Evolutionary conservation across 2,113 vertebrate species (phyloP), one percentile per base, ranked within the genome.

Genomic region (Recurvirostra avosetta): DNA sequence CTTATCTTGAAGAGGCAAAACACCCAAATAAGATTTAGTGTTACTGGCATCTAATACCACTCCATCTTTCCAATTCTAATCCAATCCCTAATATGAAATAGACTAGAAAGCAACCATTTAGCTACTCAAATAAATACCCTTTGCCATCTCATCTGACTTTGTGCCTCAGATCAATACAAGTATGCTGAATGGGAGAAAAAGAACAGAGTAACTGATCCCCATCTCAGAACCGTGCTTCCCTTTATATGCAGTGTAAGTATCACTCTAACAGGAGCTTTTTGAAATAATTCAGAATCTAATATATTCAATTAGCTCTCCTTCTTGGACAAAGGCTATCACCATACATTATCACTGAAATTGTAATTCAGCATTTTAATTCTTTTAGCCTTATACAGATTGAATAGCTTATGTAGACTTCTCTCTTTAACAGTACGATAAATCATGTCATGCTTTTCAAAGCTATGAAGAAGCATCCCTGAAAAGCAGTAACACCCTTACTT

Each of bases 291-390:
- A 94, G 55, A 88, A 76, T 70, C 66, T 91, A 92, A 95, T 63
- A 75, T 43, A 82, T 94, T 94, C 91, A 95, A 81, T 96, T 96
- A 96, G 41, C 61, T 88, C 75, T 96, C 65, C 53, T 73, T 47
- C 79, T 82, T 75, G 87, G 38, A 92, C 80, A 92, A 92, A 86
- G 87, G 80, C 85, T 96, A 96, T 94, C 90, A 92, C 38, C 61
- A 83, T 84, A 84, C 36, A 94, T 94, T 94, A 94, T 92, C 95
- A 87, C 58, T 59, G 47, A 93, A 87, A 96, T 96, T 68, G 47
- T 96, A 97, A 95, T 92, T 94, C 86, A 93, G 50, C 2, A 0
- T 65, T 96, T 92, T 71, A 96, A 94, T 96, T 94, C 82, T 75
- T 92, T 84, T 56, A 86, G 56, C 86, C 73, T 94, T 81, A 90